Evolutionary conservation across 2,113 vertebrate genomes (phyloP), one percentile per base, ranked within the genome.

Genomic region (Pangasianodon hypophthalmus): DNA sequence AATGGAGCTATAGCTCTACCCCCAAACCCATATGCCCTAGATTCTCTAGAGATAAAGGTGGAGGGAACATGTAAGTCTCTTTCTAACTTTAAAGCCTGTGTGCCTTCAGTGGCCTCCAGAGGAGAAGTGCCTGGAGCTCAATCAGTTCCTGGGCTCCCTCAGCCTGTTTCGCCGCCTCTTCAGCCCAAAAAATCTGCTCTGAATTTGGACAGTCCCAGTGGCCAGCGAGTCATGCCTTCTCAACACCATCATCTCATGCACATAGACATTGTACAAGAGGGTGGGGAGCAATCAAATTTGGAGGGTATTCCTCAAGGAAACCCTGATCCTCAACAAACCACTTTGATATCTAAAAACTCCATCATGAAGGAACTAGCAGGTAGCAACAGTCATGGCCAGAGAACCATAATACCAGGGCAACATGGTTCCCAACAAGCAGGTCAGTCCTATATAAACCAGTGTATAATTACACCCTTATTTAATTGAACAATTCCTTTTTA

Each of bases 1-100:
- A 87, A 86, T 37, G 88, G 91, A 24, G 2, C 64, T 32, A 48
- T 44, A 79, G 91, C 89, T 37, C 56, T 95, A 77, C 95, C 95
- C 52, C 84, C 87, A 60, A 96, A 95, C 79, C 95, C 96, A 4
- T 96, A 96, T 6, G 77, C 86, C 62, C 64, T 50, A 11, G 90
- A 88, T 10, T 52, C 85, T n/a, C 24, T 60, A 32, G 84, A 79
- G 62, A 67, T 62, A 32, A 84, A 81, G 56, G 54, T 80, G n/a
- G 19, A 67, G 6, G 46, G 13, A 62, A 71, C 50, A 24, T 73
- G 71, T 67, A 73, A 71, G 50, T 44, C 52, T 62, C 56, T 48
- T 37, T 83, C 85, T 29, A n/a, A 64, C 60, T 64, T 29, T 26
- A 89, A 89, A 87, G 50, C 58, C 62, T 37, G 10, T 60, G 14